These are phyloP conservation scores for Dryomyza anilis DNA, from an alignment of 2,888 invertebrate species.

Conservation along the genomic window DNA sequence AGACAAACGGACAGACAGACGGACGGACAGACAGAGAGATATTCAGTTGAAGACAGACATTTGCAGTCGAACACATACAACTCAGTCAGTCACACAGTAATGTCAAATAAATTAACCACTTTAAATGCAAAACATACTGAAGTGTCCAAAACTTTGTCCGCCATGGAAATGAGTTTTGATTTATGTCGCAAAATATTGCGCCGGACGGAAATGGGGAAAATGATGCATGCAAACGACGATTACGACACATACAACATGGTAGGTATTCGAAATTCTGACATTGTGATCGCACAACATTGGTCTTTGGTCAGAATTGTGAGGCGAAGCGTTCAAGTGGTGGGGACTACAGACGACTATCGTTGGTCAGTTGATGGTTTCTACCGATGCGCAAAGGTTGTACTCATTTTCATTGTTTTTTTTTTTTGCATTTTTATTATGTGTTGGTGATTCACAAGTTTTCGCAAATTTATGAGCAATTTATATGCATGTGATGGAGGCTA, in stretches of 20 bases:
- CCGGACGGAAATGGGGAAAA: constrained; percentile 2
- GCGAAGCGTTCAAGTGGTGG: no score
- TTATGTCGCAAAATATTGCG: constrained; percentile 12
- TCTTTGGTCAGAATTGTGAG: no score
- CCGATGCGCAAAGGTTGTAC: not conserved
- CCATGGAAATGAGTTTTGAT: constrained; percentile 18
- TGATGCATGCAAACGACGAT: constrained; percentile 21
- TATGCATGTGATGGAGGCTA: not conserved
- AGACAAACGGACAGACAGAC: not conserved
- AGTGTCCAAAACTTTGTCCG: constrained; percentile 25
- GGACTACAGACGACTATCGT: not conserved
- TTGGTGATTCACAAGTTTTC: not conserved
- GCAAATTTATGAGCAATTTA: constrained; percentile 20
- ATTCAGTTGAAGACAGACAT: not conserved
- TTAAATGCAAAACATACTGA: constrained; percentile 33
- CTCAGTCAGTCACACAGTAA: no score
- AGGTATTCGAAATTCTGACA: constrained; percentile 3
- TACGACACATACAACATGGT: no score
- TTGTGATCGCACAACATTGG: not conserved
- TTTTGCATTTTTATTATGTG: not conserved
- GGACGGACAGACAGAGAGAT: not conserved
- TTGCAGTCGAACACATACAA: not conserved
- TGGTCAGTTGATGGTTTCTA: not conserved
- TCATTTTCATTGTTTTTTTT: constrained; percentile 1
- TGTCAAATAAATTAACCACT: constrained; percentile 32